A percentile compares a stretch with the other conserved stretches of the same genome.
phyloP scores from a whole-genome alignment of 2,888 invertebrate genomes.

The Spialia ferax region DNA sequence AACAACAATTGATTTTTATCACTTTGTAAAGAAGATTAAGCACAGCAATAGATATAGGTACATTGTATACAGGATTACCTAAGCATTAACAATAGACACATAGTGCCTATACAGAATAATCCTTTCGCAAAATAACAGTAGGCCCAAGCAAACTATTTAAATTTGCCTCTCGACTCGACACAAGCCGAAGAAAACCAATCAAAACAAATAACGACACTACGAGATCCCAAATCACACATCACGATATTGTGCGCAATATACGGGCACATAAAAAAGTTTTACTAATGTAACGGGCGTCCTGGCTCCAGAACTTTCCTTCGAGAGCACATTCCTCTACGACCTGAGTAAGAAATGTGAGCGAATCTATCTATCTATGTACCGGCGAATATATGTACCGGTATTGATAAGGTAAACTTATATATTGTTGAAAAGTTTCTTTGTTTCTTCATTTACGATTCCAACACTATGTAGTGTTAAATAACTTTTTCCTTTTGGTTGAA shows the following conservation, averaged over 20 bases:
- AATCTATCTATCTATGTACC: too few relatives aligned
- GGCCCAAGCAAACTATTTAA: too few relatives aligned
- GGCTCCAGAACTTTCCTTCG: slow-evolving; percentile 40
- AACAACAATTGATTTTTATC: too few relatives aligned
- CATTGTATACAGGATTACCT: too few relatives aligned
- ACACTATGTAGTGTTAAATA: too few relatives aligned
- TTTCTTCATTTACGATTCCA: too few relatives aligned
- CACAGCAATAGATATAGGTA: too few relatives aligned
- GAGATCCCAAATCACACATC: slow-evolving; percentile 38
- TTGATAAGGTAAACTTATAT: neutral
- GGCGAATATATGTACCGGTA: neutral
- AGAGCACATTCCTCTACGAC: slow-evolving; percentile 12
- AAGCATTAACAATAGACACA: too few relatives aligned
- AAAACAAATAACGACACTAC: slow-evolving; percentile 34
- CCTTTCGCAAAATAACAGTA: too few relatives aligned
- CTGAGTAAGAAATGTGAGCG: slow-evolving; percentile 9
- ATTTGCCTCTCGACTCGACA: neutral
- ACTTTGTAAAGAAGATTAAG: too few relatives aligned
- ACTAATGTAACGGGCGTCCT: slow-evolving; percentile 44
- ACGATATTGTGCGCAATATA: slow-evolving; percentile 44
- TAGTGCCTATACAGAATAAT: too few relatives aligned
- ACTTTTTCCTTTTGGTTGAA: too few relatives aligned
- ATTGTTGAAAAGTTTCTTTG: neutral
- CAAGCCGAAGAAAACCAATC: slow-evolving; percentile 30
- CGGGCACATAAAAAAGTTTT: slow-evolving; percentile 45